Evolutionary conservation across 2,797 vertebrate genomes (phyloP).

Genomic region (Kryptolebias ocellatus): DNA sequence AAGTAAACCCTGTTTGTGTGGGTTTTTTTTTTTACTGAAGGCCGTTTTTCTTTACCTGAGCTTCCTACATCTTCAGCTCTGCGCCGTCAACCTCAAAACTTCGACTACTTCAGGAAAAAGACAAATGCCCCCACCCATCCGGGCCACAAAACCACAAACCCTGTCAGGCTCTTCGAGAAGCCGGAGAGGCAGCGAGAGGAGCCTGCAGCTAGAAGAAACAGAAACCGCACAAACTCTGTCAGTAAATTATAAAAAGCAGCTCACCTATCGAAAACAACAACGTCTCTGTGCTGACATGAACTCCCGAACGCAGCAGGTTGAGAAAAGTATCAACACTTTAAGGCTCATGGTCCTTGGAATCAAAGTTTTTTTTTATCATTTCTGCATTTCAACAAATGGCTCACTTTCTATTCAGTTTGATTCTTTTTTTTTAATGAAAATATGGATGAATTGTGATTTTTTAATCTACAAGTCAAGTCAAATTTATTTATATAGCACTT

Average conservation of each 20-base stretch:
- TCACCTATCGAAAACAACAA: constrained; percentile 58
- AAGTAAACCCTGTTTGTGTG: not conserved
- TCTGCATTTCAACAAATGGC: constrained; percentile 35
- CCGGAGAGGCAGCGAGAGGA: constrained; percentile 5
- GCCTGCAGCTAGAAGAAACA: constrained; percentile 34
- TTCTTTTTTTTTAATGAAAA: too few relatives aligned
- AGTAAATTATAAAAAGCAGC: constrained; percentile 51
- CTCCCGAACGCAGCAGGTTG: constrained; percentile 4
- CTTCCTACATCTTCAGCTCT: constrained; percentile 52
- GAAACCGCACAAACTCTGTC: constrained; percentile 58
- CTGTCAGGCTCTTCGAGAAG: constrained; percentile 20
- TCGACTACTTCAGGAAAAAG: constrained; percentile 67
- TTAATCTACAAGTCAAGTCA: too few relatives aligned
- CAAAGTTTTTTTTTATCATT: not conserved
- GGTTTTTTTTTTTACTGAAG: not conserved
- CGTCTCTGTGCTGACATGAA: constrained; percentile 6
- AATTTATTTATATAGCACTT: too few relatives aligned
- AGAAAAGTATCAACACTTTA: constrained; percentile 11
- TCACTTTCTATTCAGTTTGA: not conserved
- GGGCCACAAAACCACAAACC: constrained; percentile 77
- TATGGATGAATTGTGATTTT: too few relatives aligned
- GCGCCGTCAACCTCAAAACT: constrained; percentile 56
- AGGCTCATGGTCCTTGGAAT: constrained; percentile 51
- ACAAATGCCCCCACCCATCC: constrained; percentile 75
- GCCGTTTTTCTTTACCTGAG: constrained; percentile 35